phyloP scores from a whole-genome alignment of 2,113 vertebrate genomes.

The Otis tarda region DNA sequence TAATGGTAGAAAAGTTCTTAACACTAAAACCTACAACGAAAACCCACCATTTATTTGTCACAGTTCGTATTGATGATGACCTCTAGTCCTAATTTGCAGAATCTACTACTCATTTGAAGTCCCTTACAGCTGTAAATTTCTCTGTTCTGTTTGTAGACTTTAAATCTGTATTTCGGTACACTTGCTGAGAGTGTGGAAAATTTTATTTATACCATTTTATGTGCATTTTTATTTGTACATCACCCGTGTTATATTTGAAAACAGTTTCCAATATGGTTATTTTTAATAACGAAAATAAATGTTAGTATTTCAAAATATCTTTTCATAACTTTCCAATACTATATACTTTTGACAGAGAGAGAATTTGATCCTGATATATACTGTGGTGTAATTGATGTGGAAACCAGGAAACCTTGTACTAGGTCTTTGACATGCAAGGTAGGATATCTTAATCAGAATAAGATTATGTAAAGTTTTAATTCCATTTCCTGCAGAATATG shows the following conservation, averaged over 20 bases:
- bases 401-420: conserved; percentile 97
- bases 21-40: background rate
- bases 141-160: background rate
- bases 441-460: conserved; percentile 31
- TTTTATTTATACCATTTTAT: background rate
- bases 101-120: background rate
- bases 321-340: background rate
- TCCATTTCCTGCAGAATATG: background rate
- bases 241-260: background rate
- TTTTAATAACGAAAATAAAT: background rate
- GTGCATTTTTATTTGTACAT: background rate
- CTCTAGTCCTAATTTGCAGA: background rate
- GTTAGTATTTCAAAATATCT: background rate
- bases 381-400: conserved; percentile 95
- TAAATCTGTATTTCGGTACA: background rate
- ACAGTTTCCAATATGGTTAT: background rate
- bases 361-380: conserved; percentile 98
- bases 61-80: background rate
- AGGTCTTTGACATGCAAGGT: conserved; percentile 99
- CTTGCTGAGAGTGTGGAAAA: background rate
- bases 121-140: background rate
- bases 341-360: conserved; percentile 82
- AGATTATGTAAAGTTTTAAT: background rate
- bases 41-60: background rate
- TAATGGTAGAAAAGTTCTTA: background rate